These are phyloP conservation scores for Cotesia chilonis DNA, from an alignment of 1,140 invertebrate species.

Conservation along the genomic window DNA sequence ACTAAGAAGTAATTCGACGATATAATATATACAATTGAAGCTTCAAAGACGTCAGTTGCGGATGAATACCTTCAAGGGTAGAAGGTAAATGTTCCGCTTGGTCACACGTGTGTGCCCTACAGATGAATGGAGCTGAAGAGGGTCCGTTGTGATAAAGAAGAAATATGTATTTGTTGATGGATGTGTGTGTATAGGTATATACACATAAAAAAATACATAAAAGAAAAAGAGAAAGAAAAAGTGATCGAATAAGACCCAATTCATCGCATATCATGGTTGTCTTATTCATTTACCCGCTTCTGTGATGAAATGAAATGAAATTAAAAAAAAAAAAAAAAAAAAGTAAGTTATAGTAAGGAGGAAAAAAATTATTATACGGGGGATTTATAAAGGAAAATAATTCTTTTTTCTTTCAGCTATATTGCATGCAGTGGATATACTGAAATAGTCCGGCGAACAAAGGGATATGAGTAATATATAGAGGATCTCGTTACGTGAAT, in stretches of 20 bases:
- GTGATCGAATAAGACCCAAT: too few species aligned
- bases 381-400: neutral
- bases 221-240: too few species aligned
- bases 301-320: too few species aligned
- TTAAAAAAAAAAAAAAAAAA: too few species aligned
- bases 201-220: too few species aligned
- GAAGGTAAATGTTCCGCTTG: neutral
- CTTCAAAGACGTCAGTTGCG: conserved; percentile 19
- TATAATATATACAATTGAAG: conserved; percentile 4
- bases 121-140: neutral
- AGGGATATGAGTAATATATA: neutral
- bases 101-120: conserved; percentile 7
- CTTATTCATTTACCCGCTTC: too few species aligned
- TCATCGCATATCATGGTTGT: too few species aligned
- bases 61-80: conserved; percentile 23
- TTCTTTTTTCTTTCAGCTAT: neutral
- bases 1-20: too few species aligned
- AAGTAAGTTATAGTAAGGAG: too few species aligned
- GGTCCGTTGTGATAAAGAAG: neutral
- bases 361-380: neutral
- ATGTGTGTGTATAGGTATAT: conserved; percentile 5
- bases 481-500: conserved; percentile 16
- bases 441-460: neutral
- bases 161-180: neutral
- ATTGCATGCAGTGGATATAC: neutral